phyloP scores from a whole-genome alignment of 2,113 vertebrate genomes.

The Chamaea fasciata region DNA sequence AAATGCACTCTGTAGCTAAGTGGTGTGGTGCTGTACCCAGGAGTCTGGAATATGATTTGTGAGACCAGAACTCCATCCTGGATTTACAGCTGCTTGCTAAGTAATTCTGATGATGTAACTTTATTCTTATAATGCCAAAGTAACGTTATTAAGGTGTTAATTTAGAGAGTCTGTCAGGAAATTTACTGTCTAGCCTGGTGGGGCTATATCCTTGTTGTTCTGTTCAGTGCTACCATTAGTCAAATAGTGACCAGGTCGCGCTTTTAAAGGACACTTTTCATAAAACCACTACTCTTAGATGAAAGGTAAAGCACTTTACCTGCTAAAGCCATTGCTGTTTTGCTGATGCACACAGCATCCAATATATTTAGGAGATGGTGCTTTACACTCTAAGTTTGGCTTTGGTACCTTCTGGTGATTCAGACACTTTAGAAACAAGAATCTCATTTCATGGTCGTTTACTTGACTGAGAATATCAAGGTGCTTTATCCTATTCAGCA shows the following conservation, averaged over 20 bases:
- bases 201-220: background rate
- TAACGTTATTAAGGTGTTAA: background rate
- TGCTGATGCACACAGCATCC: background rate
- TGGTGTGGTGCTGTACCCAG: background rate
- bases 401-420: background rate
- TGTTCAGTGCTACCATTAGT: background rate
- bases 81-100: background rate
- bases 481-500: background rate
- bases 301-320: background rate
- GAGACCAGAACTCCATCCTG: background rate
- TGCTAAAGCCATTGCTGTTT: background rate
- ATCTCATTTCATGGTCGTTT: background rate
- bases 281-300: background rate
- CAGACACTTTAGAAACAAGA: background rate
- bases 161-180: background rate
- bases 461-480: background rate
- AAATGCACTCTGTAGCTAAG: background rate
- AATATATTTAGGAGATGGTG: background rate
- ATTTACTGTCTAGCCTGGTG: background rate
- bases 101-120: background rate
- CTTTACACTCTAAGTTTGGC: background rate
- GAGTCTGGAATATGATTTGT: background rate
- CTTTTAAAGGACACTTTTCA: background rate
- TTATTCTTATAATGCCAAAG: background rate
- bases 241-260: background rate